A percentile compares a stretch with the other conserved stretches of the same genome.
Evolutionary conservation across 2,113 vertebrate species (phyloP).

Genomic region (Crypturellus undulatus): DNA sequence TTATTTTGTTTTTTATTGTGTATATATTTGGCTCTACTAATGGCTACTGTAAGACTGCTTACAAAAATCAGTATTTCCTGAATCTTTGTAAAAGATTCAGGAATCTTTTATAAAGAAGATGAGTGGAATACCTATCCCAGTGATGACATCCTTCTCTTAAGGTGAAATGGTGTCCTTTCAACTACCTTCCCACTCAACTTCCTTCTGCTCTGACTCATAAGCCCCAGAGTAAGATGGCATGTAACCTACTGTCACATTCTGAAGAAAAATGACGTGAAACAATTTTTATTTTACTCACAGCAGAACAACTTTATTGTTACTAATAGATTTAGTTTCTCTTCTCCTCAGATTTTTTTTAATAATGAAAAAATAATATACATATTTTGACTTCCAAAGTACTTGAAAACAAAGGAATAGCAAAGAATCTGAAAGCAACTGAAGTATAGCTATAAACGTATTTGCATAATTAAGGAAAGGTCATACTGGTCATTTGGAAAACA

Average conservation of each 20-base stretch:
- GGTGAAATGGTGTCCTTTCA: neutral
- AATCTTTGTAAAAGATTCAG: neutral
- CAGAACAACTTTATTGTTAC: neutral
- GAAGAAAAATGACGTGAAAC: neutral
- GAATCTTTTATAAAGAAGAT: no score
- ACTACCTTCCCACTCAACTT: neutral
- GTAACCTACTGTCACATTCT: neutral
- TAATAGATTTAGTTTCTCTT: neutral
- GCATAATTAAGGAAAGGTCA: neutral
- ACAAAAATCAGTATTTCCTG: neutral
- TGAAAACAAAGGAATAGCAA: neutral
- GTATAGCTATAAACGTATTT: neutral
- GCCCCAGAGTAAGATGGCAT: neutral
- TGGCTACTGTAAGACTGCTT: neutral
- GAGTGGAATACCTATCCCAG: no score
- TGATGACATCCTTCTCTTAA: neutral
- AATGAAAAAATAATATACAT: neutral
- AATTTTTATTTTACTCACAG: neutral
- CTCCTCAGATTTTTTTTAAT: neutral
- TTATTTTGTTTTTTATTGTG: conserved; percentile 8
- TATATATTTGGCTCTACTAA: neutral
- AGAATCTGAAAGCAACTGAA: accelerated
- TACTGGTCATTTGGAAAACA: neutral
- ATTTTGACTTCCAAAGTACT: neutral
- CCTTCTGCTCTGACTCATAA: neutral